Base-by-base conservation (phyloP, 2,888 invertebrate species). In the Slavum lentiscoides region DNA sequence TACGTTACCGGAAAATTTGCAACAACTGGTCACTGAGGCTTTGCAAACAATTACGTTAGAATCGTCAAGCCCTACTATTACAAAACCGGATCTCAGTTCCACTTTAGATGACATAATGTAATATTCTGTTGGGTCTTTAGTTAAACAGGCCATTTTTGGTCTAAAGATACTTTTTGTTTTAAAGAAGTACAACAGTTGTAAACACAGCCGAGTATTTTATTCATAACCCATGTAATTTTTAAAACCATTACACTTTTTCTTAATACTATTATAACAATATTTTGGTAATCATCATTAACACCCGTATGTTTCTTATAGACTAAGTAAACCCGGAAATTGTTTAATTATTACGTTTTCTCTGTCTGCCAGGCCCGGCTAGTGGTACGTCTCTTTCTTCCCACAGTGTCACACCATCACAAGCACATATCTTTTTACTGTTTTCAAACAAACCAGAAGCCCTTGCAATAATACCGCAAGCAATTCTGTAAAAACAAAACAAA, bases 401-500 rank as follows among this genome's bases (percentile, higher is more conserved):
- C 15, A 96, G 89, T 0, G 93, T 91, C 0, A 94, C 90, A 0
- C 96, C 96, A 88, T 95, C 95, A 87, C 96, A 96, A 1, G 93
- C 93, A 87, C 96, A 96, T 76, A 96, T 92, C 17, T 92, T 91
- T 85, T 96, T 96, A 1, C 92, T 90, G 86, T 96, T 96, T 86
- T 95, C 90, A 85, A 94, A 92, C 13, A 96, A 88, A 0, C 95
- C 95, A 0, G 96, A 93, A 0, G 96, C 94, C 55, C 96, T 89
- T 0, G 96, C 96, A 84, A 96, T 94, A 15, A 96, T 91, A 0
- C 96, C 96, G 86, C 95, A 96, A 0, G 92, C 92, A 72, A 94
- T 86, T 82, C 94, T 93, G 86, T 21, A 74, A 82, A 83, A 82
- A 49, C 49, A 49, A 49, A 49, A 49, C 49, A 49, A 49, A 15